Percentiles rank a stretch among this genome's conserved stretches.
Evolutionary conservation across 2,113 vertebrate species (phyloP).

Genomic region (Aleadryas rufinucha): DNA sequence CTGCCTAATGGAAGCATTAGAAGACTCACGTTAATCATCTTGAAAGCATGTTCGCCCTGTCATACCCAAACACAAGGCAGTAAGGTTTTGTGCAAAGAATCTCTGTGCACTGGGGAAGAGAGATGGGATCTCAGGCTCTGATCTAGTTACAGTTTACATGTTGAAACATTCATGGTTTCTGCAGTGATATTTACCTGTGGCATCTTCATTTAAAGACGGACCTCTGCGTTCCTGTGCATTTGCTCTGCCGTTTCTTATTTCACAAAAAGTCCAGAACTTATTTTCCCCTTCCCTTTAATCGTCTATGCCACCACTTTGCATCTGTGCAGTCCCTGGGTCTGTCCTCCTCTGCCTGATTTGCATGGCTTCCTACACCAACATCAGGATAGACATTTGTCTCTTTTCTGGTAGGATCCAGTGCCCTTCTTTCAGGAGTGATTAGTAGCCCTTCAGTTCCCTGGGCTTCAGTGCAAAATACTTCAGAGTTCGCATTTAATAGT

Average conservation of each 20-base stretch:
- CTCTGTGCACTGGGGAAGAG: background rate
- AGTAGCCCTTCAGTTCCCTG: background rate
- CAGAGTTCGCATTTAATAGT: background rate
- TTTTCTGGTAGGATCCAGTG: fast-evolving
- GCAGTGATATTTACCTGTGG: background rate
- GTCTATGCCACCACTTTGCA: background rate
- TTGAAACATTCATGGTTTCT: background rate
- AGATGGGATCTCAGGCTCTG: background rate
- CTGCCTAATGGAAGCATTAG: background rate
- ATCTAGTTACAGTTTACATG: background rate
- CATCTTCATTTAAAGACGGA: background rate
- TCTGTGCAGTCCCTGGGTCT: background rate
- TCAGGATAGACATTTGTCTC: background rate
- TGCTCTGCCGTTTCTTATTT: background rate
- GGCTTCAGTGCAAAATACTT: background rate
- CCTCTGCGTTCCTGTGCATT: background rate
- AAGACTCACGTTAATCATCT: background rate
- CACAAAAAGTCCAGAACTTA: background rate
- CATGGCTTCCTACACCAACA: fast-evolving
- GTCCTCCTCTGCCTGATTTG: background rate
- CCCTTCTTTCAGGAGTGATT: background rate
- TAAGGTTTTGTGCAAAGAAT: background rate
- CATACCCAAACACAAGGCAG: background rate
- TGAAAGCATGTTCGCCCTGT: background rate
- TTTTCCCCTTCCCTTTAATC: background rate